Evolutionary conservation across 2,888 invertebrate genomes (phyloP).

Genomic region (Morpho achilles): DNA sequence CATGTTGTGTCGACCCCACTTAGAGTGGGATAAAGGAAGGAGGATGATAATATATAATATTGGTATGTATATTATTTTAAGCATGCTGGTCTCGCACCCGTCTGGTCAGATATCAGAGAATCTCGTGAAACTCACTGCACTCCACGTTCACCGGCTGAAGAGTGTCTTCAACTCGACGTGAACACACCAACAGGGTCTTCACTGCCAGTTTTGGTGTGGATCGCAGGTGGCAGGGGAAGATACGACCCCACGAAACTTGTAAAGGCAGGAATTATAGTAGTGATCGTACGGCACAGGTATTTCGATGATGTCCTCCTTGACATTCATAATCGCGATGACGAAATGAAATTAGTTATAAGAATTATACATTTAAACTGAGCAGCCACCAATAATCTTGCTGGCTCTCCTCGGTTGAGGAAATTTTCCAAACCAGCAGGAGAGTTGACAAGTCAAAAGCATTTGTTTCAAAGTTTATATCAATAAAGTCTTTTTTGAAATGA

Average conservation of each 20-base stretch:
- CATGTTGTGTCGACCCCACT: too few species aligned
- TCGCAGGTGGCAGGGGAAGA: constrained; percentile 46
- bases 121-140: constrained; percentile 43
- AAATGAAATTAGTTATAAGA: too few species aligned
- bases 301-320: not conserved
- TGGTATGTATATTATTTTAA: constrained; percentile 29
- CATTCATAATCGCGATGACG: too few species aligned
- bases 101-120: constrained; percentile 52
- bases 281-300: constrained; percentile 59
- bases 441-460: too few species aligned
- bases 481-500: too few species aligned
- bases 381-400: too few species aligned
- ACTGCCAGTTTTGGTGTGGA: constrained; percentile 63
- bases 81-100: constrained; percentile 56
- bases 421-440: too few species aligned
- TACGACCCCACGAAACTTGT: constrained; percentile 52
- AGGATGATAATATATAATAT: not conserved
- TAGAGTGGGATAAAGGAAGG: too few species aligned
- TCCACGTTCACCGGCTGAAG: constrained; percentile 58
- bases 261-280: constrained; percentile 51
- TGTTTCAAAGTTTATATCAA: too few species aligned
- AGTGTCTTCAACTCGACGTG: constrained; percentile 83
- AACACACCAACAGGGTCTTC: constrained; percentile 67
- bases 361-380: too few species aligned
- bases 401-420: too few species aligned